Evolutionary conservation across 1,140 invertebrate species (phyloP).

Genomic region (Tribolium castaneum): DNA sequence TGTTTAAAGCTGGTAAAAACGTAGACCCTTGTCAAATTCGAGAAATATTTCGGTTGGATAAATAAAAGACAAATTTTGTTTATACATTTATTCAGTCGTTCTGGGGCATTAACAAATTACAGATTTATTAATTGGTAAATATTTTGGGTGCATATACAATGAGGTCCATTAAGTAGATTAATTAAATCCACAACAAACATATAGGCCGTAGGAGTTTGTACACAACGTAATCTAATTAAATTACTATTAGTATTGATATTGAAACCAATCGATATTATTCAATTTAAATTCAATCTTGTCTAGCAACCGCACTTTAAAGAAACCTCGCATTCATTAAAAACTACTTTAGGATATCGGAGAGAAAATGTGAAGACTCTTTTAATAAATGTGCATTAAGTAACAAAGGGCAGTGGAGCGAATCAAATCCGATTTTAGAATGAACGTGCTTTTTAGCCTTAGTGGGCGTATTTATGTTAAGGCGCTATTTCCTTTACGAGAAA

Average conservation of each 20-base stretch:
- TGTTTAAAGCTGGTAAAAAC: neutral
- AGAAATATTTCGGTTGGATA: neutral
- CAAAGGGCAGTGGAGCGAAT: slow-evolving; percentile 18
- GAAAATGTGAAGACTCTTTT: neutral
- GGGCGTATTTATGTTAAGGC: slow-evolving; percentile 20
- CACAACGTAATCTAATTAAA: neutral
- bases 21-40: neutral
- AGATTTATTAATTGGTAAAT: too few species aligned
- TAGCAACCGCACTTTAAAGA: neutral
- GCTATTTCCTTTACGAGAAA: slow-evolving; percentile 23
- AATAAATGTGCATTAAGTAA: slow-evolving; percentile 32
- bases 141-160: neutral
- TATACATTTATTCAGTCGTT: neutral
- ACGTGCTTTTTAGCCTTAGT: slow-evolving; percentile 17
- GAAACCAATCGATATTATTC: neutral
- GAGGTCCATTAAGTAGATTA: neutral
- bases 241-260: neutral
- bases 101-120: neutral
- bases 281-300: neutral
- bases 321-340: slow-evolving; percentile 12
- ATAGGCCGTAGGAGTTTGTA: neutral
- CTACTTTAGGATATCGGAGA: slow-evolving; percentile 5
- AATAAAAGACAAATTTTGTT: neutral
- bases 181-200: neutral
- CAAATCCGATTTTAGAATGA: slow-evolving; percentile 30